These are phyloP conservation scores for Conus ventricosus DNA, from an alignment of 1,140 invertebrate species.

Conservation along the genomic window DNA sequence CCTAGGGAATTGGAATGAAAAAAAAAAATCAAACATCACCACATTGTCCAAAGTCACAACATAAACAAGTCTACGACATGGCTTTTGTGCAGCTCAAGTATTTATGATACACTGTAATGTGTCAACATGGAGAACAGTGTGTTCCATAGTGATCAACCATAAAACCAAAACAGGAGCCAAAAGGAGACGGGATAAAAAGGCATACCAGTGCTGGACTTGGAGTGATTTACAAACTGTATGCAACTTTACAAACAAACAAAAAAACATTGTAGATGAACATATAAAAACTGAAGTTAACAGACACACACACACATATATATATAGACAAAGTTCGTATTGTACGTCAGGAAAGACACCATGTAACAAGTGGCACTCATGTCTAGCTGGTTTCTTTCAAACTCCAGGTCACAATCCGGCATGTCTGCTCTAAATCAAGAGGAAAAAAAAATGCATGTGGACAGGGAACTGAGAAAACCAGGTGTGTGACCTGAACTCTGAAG, in stretches of 20 bases:
- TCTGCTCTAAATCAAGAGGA: neutral
- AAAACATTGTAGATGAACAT: too few species aligned
- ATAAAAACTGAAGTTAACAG: too few species aligned
- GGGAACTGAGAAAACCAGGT: neutral
- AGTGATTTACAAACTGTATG: too few species aligned
- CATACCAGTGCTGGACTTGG: too few species aligned
- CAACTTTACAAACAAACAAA: too few species aligned
- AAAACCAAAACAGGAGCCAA: too few species aligned
- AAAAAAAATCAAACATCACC: neutral
- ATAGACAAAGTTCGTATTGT: too few species aligned
- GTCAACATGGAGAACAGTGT: neutral
- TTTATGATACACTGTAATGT: neutral
- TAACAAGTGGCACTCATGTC: neutral
- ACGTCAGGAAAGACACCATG: neutral
- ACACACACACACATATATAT: too few species aligned
- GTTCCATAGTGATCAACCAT: neutral
- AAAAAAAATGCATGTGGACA: neutral
- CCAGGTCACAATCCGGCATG: neutral
- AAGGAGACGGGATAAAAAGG: too few species aligned
- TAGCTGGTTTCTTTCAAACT: neutral
- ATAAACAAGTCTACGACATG: constrained; percentile 10
- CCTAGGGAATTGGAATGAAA: constrained; percentile 8
- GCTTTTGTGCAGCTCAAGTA: neutral
- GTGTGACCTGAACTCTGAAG: neutral
- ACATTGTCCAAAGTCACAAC: neutral